These are phyloP conservation scores for Lucilia cuprina DNA, from an alignment of 1,140 invertebrate genomes.

Conservation along the genomic window DNA sequence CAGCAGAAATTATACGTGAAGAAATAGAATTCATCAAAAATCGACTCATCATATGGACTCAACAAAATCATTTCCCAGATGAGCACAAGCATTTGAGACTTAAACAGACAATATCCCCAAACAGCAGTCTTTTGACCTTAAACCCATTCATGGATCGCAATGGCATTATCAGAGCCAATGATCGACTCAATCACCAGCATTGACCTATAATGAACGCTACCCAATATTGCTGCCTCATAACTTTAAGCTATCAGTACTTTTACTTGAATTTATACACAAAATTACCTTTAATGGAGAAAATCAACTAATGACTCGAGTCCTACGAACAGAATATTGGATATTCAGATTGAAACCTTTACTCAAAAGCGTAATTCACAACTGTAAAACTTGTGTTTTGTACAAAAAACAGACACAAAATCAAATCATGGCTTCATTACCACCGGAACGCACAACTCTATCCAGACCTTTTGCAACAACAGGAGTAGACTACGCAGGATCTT, in stretches of 20 bases:
- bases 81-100: background rate
- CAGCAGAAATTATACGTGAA: background rate
- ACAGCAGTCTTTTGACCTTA: background rate
- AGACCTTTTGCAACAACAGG: conserved; percentile 8
- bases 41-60: too few relatives aligned
- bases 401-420: background rate
- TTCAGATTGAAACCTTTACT: too few relatives aligned
- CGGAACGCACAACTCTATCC: background rate
- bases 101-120: background rate
- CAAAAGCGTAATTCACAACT: too few relatives aligned
- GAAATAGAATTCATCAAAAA: background rate
- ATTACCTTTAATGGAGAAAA: background rate
- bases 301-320: too few relatives aligned
- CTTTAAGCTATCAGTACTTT: too few relatives aligned
- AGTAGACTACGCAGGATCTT: conserved; percentile 15
- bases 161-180: conserved; percentile 13
- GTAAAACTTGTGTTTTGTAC: too few relatives aligned
- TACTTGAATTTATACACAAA: background rate
- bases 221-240: too few relatives aligned
- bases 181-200: background rate
- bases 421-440: background rate
- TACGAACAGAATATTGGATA: too few relatives aligned
- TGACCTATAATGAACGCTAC: conserved; percentile 6
- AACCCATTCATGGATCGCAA: background rate
- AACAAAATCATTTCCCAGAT: background rate